Conservation (phyloP, 2,888 invertebrate genomes). For the Xylophagus ater region DNA sequence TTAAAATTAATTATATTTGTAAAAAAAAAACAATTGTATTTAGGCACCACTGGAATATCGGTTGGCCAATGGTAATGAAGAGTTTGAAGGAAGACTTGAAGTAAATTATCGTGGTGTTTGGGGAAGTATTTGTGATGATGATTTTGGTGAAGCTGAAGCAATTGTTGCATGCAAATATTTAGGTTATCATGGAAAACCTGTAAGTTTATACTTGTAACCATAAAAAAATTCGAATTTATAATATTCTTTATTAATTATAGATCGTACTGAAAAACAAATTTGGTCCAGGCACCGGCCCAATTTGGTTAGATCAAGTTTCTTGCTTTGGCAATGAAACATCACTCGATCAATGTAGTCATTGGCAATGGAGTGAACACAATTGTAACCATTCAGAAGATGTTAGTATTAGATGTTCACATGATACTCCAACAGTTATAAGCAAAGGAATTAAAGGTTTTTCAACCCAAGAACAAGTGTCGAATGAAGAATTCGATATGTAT, state of each 20-base stretch:
- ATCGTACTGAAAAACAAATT: slow-evolving; percentile 31
- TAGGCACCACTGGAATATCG: slow-evolving; percentile 45
- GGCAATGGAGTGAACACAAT: slow-evolving; percentile 58
- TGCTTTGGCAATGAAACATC: slow-evolving; percentile 56
- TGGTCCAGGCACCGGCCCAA: slow-evolving; percentile 46
- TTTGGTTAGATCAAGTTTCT: slow-evolving; percentile 59
- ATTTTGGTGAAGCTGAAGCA: slow-evolving; percentile 55
- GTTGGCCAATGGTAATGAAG: slow-evolving; percentile 46
- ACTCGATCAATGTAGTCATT: slow-evolving; percentile 52
- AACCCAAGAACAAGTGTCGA: slow-evolving; percentile 19
- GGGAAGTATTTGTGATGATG: slow-evolving; percentile 72
- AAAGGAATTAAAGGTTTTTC: slow-evolving; percentile 13
- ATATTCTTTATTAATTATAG: slow-evolving; percentile 19
- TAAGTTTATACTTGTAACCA: slow-evolving; percentile 17
- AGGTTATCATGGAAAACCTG: slow-evolving; percentile 44
- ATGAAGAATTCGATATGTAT: slow-evolving; percentile 21
- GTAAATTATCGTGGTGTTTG: slow-evolving; percentile 55
- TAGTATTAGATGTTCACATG: slow-evolving; percentile 41
- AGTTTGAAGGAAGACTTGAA: slow-evolving; percentile 57
- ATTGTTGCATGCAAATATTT: slow-evolving; percentile 49
- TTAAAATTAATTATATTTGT: neutral
- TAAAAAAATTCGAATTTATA: neutral
- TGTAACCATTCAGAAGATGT: slow-evolving; percentile 65
- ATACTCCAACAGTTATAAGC: slow-evolving; percentile 12
- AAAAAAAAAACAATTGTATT: slow-evolving; percentile 4